Base-by-base conservation (phyloP, 2,113 vertebrate genomes). In the Urocolius indicus region DNA sequence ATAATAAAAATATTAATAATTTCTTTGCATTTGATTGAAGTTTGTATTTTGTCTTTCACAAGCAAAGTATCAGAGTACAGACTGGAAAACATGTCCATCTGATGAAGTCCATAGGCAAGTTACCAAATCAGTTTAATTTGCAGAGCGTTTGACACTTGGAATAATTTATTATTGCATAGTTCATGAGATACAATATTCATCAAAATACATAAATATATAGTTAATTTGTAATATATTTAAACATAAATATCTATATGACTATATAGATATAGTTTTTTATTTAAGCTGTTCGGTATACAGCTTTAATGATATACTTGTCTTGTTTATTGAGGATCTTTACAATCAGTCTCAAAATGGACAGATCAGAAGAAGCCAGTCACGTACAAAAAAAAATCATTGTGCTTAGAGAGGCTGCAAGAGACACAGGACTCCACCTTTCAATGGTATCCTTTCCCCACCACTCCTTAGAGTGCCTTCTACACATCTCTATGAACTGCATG, bases 401-500 rank as follows among this genome's bases (percentile, higher is more conserved):
- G 8, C 11, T 83, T 79, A 17, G 19, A 76, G 21, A 1, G 9
- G 18, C 26, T 43, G 7, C 1, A 2, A 34, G 38, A 66, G 14
- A 32, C 23, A 5, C 8, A 81, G 16, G 13, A 13, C 36, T 63
- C 66, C 26, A 82, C 9, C 9, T 71, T 84, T 55, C 1, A 3
- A 30, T 4, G 10, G 4, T 3, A 5, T 58, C 16, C 27, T 65
- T 78, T 79, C 5, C 13, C 20, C 29, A 19, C 12, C 6, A 2
- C 24, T 62, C 43, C 58, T 66, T 59, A 43, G 13, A 58, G 23
- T 13, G 18, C 16, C 9, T 9, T 82, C 36, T 21, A 4, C n/a
- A 68, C 9, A 10, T 3, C 5, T 36, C 10, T 80, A 29, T 29
- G 10, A 77, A 0, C 8, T 20, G 11, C 3, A 1, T 1, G 2